Evolutionary conservation across 1,140 invertebrate species (phyloP).

Genomic region (Drosophila subobscura): DNA sequence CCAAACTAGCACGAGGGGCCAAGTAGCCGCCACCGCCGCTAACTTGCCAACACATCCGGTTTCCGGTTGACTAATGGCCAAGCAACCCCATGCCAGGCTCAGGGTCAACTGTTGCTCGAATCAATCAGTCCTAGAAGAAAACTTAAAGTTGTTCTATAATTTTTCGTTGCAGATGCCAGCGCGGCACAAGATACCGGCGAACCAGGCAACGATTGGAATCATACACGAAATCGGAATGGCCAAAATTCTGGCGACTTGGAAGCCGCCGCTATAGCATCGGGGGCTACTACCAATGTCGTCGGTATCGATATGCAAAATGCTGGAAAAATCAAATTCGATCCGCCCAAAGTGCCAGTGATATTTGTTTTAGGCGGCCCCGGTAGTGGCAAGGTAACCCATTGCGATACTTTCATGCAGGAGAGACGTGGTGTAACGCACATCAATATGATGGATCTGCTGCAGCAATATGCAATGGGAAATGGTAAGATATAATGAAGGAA

Average conservation of each 20-base stretch:
- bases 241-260: constrained; percentile 57
- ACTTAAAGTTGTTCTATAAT: neutral
- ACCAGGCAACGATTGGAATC: constrained; percentile 84
- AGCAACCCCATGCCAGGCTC: neutral
- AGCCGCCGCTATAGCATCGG: constrained; percentile 21
- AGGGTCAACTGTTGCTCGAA: constrained; percentile 62
- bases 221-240: constrained; percentile 74
- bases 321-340: constrained; percentile 91
- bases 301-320: constrained; percentile 87
- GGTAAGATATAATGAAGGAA: constrained; percentile 85
- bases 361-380: constrained; percentile 95
- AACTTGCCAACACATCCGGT: constrained; percentile 63
- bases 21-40: constrained; percentile 4
- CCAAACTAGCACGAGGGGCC: constrained; percentile 38
- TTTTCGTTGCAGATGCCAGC: constrained; percentile 87
- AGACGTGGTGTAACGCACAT: constrained; percentile 92
- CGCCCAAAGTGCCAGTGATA: constrained; percentile 92
- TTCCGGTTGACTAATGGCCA: constrained; percentile 54
- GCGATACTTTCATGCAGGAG: constrained; percentile 94
- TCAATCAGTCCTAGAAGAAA: neutral
- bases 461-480: constrained; percentile 94
- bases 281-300: constrained; percentile 60
- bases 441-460: constrained; percentile 94
- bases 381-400: constrained; percentile 96
- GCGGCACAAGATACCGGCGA: constrained; percentile 88